Evolutionary conservation across 2,888 invertebrate genomes (phyloP), one percentile per base, ranked within the genome.

Genomic region (Drosophila conformis): DNA sequence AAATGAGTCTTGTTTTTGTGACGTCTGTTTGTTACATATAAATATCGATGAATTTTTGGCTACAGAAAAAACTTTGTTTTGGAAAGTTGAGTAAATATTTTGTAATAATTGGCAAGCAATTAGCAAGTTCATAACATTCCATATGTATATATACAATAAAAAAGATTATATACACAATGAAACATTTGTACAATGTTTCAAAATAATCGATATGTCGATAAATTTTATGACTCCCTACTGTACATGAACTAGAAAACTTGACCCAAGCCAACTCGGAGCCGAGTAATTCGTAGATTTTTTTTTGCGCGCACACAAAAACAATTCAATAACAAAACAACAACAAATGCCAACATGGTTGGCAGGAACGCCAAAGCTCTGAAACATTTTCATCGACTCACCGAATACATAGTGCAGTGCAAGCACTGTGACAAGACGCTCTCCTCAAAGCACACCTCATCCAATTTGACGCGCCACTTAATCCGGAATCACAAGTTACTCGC

Each of bases 341-440:
- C 61, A 73, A 70, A 56, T 61, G 68, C 59, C 63, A 82, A 49
- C 40, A 87, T 87, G 86, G 87, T 87, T 54, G 87, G 87, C 53
- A 77, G 83, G 52, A 90, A 90, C 57, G 84, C 82, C 40, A 90
- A 88, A 67, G 84, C 91, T 7, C 73, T 90, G 61, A 69, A 82
- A 31, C 91, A 90, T 53, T 90, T 90, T 60, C 87, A 90, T 48
- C 83, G 86, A 6, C 53, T 87, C 1, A 80, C 85, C 8, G 89
- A 89, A 56, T 87, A 87, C 64, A 76, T 87, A 54, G 87, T 87
- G 57, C 85, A 86, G 72, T 87, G 87, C 67, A 87, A 87, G 36
- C 89, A 87, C 57, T 87, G 87, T 15, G 89, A 83, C 63, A 87
- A 89, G 49, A 87, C 89, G 13, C 83, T 87, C 4, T 89, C 87